phyloP scores from a whole-genome alignment of 2,797 vertebrate genomes.

The Ciconia nigra region DNA sequence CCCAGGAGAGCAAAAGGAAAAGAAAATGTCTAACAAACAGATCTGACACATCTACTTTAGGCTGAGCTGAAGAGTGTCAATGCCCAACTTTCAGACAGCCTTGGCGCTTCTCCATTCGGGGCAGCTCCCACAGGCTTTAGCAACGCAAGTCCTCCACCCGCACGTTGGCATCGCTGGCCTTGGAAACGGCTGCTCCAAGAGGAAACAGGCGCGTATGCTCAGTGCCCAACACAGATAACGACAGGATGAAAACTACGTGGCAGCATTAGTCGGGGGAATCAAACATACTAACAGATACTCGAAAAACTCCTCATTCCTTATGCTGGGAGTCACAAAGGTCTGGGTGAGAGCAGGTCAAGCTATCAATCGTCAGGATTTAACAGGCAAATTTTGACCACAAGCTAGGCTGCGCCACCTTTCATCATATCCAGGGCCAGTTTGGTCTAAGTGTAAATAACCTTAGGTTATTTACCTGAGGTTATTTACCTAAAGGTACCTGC shows the following conservation, averaged over 20 bases:
- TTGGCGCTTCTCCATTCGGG: fast-evolving
- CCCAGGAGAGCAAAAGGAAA: neutral
- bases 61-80: neutral
- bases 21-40: neutral
- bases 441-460: neutral
- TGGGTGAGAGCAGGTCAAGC: neutral
- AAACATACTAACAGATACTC: too few species aligned
- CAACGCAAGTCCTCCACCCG: fast-evolving
- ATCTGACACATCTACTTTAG: neutral
- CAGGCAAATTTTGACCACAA: neutral
- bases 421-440: neutral
- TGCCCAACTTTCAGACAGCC: neutral
- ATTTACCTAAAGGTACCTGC: neutral
- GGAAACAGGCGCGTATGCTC: fast-evolving
- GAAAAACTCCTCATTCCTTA: neutral
- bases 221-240: neutral
- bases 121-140: neutral
- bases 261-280: neutral
- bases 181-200: neutral
- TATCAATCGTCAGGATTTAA: neutral
- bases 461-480: too few species aligned
- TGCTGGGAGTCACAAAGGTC: neutral
- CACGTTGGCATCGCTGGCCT: fast-evolving
- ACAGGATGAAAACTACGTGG: fast-evolving
- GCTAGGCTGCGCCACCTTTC: neutral